Evolutionary conservation across 2,797 vertebrate genomes (phyloP).

Genomic region (Ataeniobius toweri): DNA sequence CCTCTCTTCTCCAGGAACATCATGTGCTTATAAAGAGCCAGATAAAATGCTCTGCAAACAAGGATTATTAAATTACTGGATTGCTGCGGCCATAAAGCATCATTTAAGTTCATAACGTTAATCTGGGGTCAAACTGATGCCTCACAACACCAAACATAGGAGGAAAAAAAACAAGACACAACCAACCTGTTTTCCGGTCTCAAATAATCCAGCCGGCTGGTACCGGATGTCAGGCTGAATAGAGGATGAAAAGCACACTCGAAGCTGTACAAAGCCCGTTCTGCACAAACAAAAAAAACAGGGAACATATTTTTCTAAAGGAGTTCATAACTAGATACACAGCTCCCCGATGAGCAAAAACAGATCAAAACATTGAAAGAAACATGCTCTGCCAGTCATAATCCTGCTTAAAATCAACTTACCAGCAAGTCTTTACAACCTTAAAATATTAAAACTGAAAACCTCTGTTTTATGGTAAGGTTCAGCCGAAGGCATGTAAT

Average conservation of each 20-base stretch:
- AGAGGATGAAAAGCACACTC: conserved; percentile 94
- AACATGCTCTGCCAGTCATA: too few relatives aligned
- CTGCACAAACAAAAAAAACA: conserved; percentile 67
- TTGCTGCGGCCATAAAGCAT: conserved; percentile 3
- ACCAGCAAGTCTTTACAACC: conserved; percentile 3
- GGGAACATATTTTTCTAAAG: not conserved
- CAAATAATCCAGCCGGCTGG: conserved; percentile 90
- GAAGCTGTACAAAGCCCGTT: conserved; percentile 92
- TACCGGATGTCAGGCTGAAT: conserved; percentile 93
- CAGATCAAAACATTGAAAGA: not conserved
- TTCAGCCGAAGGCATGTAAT: conserved; percentile 14
- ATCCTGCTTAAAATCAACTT: not conserved
- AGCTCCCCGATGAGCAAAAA: not conserved
- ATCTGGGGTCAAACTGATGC: not conserved
- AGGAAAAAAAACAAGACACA: not conserved
- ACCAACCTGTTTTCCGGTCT: conserved; percentile 93
- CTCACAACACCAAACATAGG: conserved; percentile 7
- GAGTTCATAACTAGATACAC: not conserved
- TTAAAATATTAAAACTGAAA: conserved; percentile 23
- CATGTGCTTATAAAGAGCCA: conserved; percentile 96
- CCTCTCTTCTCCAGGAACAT: conserved; percentile 95
- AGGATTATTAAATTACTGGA: conserved; percentile 19
- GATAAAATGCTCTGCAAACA: conserved; percentile 89
- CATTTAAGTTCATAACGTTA: conserved; percentile 7
- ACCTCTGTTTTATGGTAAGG: conserved; percentile 10